A percentile compares a stretch with the other conserved stretches of the same genome.
Conservation (phyloP, 2,888 invertebrate species). For the Brenthis daphne region DNA sequence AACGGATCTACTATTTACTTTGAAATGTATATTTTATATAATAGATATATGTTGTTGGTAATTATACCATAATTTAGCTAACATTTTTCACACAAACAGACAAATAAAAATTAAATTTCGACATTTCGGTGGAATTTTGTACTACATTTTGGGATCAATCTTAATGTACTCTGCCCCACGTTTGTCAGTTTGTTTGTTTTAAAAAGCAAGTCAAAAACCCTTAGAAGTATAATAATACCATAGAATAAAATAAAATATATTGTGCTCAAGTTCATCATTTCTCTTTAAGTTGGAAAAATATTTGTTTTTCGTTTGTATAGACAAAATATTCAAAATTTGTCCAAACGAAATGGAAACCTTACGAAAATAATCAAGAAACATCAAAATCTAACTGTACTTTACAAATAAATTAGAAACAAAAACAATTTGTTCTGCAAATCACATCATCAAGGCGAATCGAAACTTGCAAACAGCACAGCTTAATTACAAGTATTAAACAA, state of each 20-base stretch:
- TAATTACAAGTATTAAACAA: constrained; percentile 43
- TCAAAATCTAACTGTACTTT: constrained; percentile 72
- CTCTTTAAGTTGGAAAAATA: constrained; percentile 14
- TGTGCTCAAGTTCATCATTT: constrained; percentile 18
- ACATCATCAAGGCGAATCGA: constrained; percentile 59
- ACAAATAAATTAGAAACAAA: constrained; percentile 82
- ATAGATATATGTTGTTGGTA: background rate
- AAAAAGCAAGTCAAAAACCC: constrained; percentile 35
- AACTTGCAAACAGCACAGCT: constrained; percentile 52
- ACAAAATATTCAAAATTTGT: constrained; percentile 9
- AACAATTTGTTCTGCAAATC: constrained; percentile 80
- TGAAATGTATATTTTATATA: constrained; percentile 17
- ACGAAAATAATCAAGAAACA: constrained; percentile 50
- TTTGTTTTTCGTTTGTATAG: constrained; percentile 8
- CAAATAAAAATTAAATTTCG: constrained; percentile 11
- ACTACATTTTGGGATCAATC: constrained; percentile 73
- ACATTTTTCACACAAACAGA: constrained; percentile 2
- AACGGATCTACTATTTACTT: constrained; percentile 47
- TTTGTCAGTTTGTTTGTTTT: constrained; percentile 27
- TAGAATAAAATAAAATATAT: constrained; percentile 17
- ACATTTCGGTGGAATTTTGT: constrained; percentile 48
- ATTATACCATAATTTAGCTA: constrained; percentile 12
- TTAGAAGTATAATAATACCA: constrained; percentile 24
- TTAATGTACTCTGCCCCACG: constrained; percentile 43
- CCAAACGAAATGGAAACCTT: constrained; percentile 15